A percentile compares a stretch with the other conserved stretches of the same genome.
phyloP scores from a whole-genome alignment of 2,113 vertebrate genomes.

The Rhea americana region DNA sequence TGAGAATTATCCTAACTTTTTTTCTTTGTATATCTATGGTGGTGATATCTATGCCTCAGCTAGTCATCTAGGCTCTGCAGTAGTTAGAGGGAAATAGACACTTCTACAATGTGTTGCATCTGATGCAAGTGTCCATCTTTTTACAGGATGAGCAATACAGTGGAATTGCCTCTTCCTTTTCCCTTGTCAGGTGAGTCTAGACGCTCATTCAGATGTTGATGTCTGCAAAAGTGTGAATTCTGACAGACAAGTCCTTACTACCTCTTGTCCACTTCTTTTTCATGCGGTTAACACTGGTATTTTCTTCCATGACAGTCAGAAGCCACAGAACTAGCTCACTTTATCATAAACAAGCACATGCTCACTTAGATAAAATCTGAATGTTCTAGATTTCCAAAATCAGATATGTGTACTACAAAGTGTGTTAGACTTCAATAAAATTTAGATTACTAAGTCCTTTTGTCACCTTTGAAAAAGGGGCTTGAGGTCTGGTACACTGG shows the following conservation, averaged over 20 bases:
- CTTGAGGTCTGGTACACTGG: not conserved
- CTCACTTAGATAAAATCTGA: not conserved
- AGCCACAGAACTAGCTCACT: not conserved
- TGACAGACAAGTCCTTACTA: not conserved
- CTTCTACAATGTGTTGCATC: not conserved
- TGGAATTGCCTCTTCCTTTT: not conserved
- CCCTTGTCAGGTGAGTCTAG: not conserved
- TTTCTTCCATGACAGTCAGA: not conserved
- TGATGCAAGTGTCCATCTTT: not conserved
- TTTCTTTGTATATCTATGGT: not conserved
- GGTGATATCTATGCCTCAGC: not conserved
- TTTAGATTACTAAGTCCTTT: not conserved
- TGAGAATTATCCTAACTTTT: not conserved
- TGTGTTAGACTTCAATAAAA: not conserved
- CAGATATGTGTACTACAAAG: not conserved
- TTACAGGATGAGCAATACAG: not conserved
- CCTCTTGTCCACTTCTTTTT: not conserved
- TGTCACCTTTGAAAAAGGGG: not conserved
- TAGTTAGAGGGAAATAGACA: not conserved
- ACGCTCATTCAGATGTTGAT: not conserved
- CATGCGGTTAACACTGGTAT: not conserved
- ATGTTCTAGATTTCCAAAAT: not conserved
- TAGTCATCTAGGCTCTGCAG: not conserved
- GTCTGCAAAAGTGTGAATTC: not conserved
- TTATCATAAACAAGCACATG: not conserved